A percentile compares a stretch with the other conserved stretches of the same genome.
Evolutionary conservation across 1,140 invertebrate species (phyloP).

Genomic region (Drosophila melanogaster): Release_6_plus_ISO1_MT NT_033777.3:11024501-11025000

Average conservation of each 20-base stretch:
- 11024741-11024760: slow-evolving; percentile 67
- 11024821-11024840: slow-evolving; percentile 6
- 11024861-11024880: too few relatives aligned
- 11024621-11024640: slow-evolving; percentile 16
- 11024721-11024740: slow-evolving; percentile 78
- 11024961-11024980: slow-evolving; percentile 13
- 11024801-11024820: slow-evolving; percentile 30
- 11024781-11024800: slow-evolving; percentile 72
- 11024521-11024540: slow-evolving; percentile 64
- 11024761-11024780: slow-evolving; percentile 54
- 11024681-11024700: slow-evolving; percentile 38
- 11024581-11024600: slow-evolving; percentile 59
- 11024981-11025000: slow-evolving; percentile 46
- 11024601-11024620: slow-evolving; percentile 13
- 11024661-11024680: slow-evolving; percentile 58
- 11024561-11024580: slow-evolving; percentile 23
- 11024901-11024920: too few relatives aligned
- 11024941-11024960: too few relatives aligned
- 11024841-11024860: slow-evolving; percentile 10
- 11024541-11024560: slow-evolving; percentile 17
- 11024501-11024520: slow-evolving; percentile 77
- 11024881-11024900: neutral
- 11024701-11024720: slow-evolving; percentile 56
- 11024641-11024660: slow-evolving; percentile 69
- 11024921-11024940: too few relatives aligned